A percentile compares a stretch with the other conserved stretches of the same genome.
Evolutionary conservation across 2,797 vertebrate genomes (phyloP).

Genomic region (Diplodus puntazzo): DNA sequence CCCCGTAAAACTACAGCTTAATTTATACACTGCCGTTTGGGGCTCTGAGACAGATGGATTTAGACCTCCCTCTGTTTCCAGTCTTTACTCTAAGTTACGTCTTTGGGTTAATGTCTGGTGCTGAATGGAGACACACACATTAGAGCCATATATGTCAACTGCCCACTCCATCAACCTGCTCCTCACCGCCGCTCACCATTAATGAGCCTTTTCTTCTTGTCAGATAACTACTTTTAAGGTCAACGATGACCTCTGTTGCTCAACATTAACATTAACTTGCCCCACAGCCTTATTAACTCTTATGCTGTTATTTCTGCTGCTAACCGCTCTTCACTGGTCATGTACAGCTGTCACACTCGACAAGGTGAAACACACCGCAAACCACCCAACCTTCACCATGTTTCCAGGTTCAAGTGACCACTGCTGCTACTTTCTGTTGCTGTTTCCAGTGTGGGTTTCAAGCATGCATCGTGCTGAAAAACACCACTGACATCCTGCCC

Average conservation of each 20-base stretch:
- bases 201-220: no score
- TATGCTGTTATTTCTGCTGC: not conserved
- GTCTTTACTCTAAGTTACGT: not conserved
- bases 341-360: slow-evolving; percentile 7
- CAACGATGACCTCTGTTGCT: not conserved
- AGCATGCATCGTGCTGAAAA: not conserved
- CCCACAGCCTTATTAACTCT: not conserved
- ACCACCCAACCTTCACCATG: not conserved
- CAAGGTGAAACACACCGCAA: not conserved
- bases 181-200: not conserved
- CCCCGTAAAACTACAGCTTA: no score
- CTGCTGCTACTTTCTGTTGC: not conserved
- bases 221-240: not conserved
- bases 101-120: not conserved
- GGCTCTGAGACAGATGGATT: no score
- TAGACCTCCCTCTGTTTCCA: no score
- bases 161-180: not conserved
- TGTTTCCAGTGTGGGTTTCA: not conserved
- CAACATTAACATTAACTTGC: not conserved
- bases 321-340: not conserved
- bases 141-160: not conserved
- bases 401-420: slow-evolving; percentile 12
- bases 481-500: slow-evolving; percentile 2
- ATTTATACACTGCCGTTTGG: no score
- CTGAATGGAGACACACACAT: not conserved